Evolutionary conservation across 2,113 vertebrate species (phyloP).

Genomic region (Lepidothrix coronata): DNA sequence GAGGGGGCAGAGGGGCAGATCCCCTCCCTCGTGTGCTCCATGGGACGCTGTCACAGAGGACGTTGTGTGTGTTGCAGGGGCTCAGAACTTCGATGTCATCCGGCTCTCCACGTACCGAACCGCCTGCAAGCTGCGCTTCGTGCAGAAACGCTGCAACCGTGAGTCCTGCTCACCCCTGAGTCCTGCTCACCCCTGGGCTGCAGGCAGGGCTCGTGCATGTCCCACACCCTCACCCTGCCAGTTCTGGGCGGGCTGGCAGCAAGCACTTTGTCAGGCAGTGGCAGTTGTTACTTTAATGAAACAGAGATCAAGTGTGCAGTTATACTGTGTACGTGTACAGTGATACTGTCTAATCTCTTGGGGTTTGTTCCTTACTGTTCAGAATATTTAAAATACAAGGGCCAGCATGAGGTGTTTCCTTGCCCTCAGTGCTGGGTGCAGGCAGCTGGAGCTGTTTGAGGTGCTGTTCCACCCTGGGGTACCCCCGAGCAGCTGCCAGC

Average conservation of each 20-base stretch:
- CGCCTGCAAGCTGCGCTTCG: conserved; percentile 95
- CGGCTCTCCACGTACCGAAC: conserved; percentile 95
- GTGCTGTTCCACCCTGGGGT: not conserved
- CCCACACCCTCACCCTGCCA: rapidly evolving
- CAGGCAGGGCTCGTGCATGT: not conserved
- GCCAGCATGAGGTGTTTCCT: rapidly evolving
- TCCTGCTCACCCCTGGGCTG: not conserved
- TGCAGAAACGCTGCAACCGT: conserved; percentile 97
- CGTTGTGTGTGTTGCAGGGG: conserved; percentile 75
- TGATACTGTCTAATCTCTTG: rapidly evolving
- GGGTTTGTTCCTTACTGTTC: rapidly evolving
- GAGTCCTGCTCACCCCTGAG: conserved; percentile 76
- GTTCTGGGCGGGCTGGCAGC: not conserved
- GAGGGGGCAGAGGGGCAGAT: not conserved
- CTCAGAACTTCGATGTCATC: conserved; percentile 98
- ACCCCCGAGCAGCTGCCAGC: not conserved
- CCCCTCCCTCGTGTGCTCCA: not conserved
- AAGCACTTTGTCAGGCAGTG: not conserved
- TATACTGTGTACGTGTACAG: too few species aligned
- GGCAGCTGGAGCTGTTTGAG: not conserved
- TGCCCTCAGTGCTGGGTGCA: not conserved
- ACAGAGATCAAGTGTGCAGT: too few species aligned
- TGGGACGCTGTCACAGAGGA: not conserved
- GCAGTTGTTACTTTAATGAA: not conserved
- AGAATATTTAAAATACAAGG: rapidly evolving